Evolutionary conservation across 2,888 invertebrate species (phyloP).

Genomic region (Cistogaster globosa): DNA sequence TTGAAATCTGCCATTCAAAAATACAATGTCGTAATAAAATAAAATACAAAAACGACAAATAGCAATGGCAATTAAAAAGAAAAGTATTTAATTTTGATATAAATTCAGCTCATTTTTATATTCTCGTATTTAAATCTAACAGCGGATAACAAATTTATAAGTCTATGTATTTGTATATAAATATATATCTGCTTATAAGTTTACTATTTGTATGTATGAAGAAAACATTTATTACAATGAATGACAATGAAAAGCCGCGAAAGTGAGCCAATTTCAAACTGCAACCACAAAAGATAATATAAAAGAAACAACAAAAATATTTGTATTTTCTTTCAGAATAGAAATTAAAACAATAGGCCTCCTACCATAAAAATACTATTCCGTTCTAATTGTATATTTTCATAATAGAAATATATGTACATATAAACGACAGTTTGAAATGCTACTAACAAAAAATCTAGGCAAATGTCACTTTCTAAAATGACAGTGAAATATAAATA

Average conservation of each 20-base stretch:
- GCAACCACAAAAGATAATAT: slow-evolving; percentile 43
- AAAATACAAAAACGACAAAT: slow-evolving; percentile 12
- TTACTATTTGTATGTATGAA: slow-evolving; percentile 15
- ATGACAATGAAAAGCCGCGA: slow-evolving; percentile 71
- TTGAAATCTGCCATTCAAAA: slow-evolving; percentile 56
- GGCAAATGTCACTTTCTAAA: slow-evolving; percentile 66
- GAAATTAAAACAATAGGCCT: slow-evolving; percentile 68
- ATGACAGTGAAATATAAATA: slow-evolving; percentile 67
- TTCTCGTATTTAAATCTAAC: background rate
- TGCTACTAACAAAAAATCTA: slow-evolving; percentile 32
- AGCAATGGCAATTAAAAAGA: slow-evolving; percentile 27
- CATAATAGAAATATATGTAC: slow-evolving; percentile 16
- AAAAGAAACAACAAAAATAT: slow-evolving; percentile 15
- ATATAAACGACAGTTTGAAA: slow-evolving; percentile 29
- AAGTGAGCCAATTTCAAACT: slow-evolving; percentile 68
- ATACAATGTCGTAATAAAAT: slow-evolving; percentile 19
- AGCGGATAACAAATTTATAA: slow-evolving; percentile 1
- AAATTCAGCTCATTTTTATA: slow-evolving; percentile 49
- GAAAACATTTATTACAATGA: slow-evolving; percentile 59
- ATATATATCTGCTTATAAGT: background rate
- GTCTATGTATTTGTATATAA: background rate
- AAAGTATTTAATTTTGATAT: slow-evolving; percentile 40
- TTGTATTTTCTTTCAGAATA: slow-evolving; percentile 40
- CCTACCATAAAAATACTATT: slow-evolving; percentile 52
- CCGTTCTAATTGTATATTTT: slow-evolving; percentile 56